phyloP scores from a whole-genome alignment of 2,888 invertebrate genomes.

The Prenolepis imparis region DNA sequence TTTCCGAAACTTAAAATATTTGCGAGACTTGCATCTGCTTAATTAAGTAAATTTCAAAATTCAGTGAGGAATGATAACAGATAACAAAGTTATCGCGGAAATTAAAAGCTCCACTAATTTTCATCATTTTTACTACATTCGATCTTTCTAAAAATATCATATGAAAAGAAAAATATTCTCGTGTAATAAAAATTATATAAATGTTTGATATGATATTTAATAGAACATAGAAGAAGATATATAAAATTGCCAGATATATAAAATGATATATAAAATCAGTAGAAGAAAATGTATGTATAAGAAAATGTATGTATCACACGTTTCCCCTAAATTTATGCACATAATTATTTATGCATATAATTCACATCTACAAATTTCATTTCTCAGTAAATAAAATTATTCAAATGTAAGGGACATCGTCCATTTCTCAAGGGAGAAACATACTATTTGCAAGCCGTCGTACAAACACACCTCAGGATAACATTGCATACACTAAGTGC shows the following conservation, averaged over 20 bases:
- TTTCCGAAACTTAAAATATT: slow-evolving; percentile 55
- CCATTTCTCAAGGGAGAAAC: neutral
- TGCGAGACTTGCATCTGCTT: slow-evolving; percentile 39
- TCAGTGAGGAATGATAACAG: slow-evolving; percentile 9
- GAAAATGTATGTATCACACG: neutral
- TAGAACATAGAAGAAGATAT: neutral
- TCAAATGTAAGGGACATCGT: neutral
- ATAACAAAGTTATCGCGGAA: neutral
- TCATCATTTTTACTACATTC: slow-evolving; percentile 11
- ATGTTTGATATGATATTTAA: neutral
- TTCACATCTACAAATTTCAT: neutral
- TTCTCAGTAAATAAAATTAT: slow-evolving; percentile 5
- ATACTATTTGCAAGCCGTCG: slow-evolving; percentile 24
- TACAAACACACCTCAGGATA: slow-evolving; percentile 15
- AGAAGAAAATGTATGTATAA: neutral
- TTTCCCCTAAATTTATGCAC: neutral
- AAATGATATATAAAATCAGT: no score
- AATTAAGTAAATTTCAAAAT: slow-evolving; percentile 52
- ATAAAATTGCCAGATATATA: no score
- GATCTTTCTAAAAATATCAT: neutral
- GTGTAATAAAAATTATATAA: slow-evolving; percentile 2
- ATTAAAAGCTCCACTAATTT: slow-evolving; percentile 14
- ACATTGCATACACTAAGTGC: slow-evolving; percentile 6
- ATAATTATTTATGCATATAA: neutral
- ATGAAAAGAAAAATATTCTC: neutral